Evolutionary conservation across 2,888 invertebrate species (phyloP).

Genomic region (Microctonus aethiopoides): DNA sequence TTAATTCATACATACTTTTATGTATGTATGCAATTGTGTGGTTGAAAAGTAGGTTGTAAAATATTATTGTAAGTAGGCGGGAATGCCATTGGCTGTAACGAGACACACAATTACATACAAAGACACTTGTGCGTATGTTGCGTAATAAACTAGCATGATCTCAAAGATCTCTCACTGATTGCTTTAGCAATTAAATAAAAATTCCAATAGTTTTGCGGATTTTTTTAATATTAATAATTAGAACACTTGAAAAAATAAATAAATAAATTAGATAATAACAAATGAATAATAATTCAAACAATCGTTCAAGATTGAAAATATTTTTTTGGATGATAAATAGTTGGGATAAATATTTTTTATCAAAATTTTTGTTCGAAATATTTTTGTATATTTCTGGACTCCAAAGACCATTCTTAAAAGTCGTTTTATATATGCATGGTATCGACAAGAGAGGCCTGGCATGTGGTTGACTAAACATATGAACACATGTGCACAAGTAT

Average conservation of each 20-base stretch:
- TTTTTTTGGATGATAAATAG: too few relatives aligned
- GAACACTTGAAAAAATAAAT: neutral
- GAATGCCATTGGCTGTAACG: neutral
- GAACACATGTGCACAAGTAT: neutral
- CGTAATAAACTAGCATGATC: constrained; percentile 53
- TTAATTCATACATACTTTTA: too few relatives aligned
- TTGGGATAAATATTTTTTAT: neutral
- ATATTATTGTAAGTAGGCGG: constrained; percentile 36
- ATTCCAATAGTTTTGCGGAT: neutral
- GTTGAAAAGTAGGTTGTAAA: constrained; percentile 44
- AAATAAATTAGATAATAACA: too few relatives aligned
- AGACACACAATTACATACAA: constrained; percentile 1
- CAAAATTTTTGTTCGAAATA: neutral
- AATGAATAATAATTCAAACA: too few relatives aligned
- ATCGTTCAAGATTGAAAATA: too few relatives aligned
- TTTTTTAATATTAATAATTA: neutral
- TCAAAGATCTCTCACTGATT: constrained; percentile 46
- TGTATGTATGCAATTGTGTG: constrained; percentile 15
- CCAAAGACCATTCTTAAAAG: neutral
- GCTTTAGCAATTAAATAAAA: constrained; percentile 18
- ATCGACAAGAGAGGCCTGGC: neutral
- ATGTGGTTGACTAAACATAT: neutral
- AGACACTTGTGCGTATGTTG: constrained; percentile 31
- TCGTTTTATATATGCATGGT: too few relatives aligned
- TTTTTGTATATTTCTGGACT: neutral